Evolutionary conservation across 2,888 invertebrate genomes (phyloP), one percentile per base, ranked within the genome.

Genomic region (Tetramorium bicarinatum): DNA sequence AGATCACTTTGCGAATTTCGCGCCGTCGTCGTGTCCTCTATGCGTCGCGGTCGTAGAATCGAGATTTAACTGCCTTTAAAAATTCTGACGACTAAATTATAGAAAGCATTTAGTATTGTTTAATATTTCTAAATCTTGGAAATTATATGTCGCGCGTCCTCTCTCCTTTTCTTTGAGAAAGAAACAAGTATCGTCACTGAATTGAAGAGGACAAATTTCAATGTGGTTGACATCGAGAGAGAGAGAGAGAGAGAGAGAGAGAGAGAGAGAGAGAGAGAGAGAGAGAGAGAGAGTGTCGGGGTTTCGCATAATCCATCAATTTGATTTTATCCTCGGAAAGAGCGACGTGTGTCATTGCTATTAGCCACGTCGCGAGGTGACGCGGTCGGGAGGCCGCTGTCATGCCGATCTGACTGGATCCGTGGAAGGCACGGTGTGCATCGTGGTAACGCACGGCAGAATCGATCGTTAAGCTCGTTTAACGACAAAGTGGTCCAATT

Each of bases 401-500:
- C 47, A 52, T 59, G 41, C 52, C 21, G 64, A 71, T 71, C 66
- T 18, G 34, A 29, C 61, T 75, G 15, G 49, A 76, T 67, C 82
- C n/a, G 41, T 82, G 52, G 44, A 79, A 71, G 71, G n/a, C 77
- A 64, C 71, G 59, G 41, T 41, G 34, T 29, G 44, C 52, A 64
- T 66, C 29, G 54, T n/a, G 77, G 77, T 82, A 61, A 34, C 29
- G 84, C 59, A 90, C 84, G 84, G 83, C 83, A 90, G 90, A 89
- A 89, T 89, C 89, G 89, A 90, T 90, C 86, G 89, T 90, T 87
- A 85, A 90, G 89, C 89, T 90, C 89, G 89, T 90, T 90, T 89
- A 89, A 72, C 76, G 84, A 61, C 89, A 89, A 89, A 89, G 89
- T 89, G 90, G 85, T 89, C 81, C 89, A 90, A 89, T 89, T 89